phyloP scores from a whole-genome alignment of 2,888 invertebrate species.

The Pharmacophagus antenor region DNA sequence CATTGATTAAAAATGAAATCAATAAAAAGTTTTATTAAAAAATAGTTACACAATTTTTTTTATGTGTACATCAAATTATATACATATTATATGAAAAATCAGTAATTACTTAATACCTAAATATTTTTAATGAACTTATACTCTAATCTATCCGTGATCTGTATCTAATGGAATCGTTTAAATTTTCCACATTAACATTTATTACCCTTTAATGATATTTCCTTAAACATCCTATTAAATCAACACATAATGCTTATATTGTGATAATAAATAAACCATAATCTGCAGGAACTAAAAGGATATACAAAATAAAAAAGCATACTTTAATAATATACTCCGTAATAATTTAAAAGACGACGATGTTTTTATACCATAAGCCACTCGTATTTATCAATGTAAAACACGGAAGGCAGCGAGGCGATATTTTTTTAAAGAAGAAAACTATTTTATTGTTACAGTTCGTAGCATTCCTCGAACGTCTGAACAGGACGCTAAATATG shows the following conservation, averaged over 20 bases:
- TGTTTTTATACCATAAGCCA: constrained; percentile 18
- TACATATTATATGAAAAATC: too few species aligned
- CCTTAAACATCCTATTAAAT: neutral
- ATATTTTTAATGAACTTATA: too few species aligned
- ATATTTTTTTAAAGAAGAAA: constrained; percentile 28
- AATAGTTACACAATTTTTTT: too few species aligned
- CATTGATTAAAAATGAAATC: too few species aligned
- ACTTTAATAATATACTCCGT: neutral
- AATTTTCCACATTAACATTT: neutral
- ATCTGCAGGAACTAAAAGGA: neutral
- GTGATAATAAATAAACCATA: neutral
- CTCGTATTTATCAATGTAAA: constrained; percentile 28
- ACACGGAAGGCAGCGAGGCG: constrained; percentile 30
- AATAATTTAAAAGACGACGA: constrained; percentile 7
- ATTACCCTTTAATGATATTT: neutral
- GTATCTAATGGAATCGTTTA: neutral
- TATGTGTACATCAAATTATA: too few species aligned
- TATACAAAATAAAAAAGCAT: neutral
- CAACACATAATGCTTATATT: neutral
- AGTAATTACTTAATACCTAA: too few species aligned
- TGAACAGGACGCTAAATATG: constrained; percentile 91
- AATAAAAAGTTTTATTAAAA: too few species aligned
- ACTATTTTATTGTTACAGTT: constrained; percentile 78
- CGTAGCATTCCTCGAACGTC: constrained; percentile 89
- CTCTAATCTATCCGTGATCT: too few species aligned